Evolutionary conservation across 2,888 invertebrate species (phyloP).

Genomic region (Notocelia uddmanniana): DNA sequence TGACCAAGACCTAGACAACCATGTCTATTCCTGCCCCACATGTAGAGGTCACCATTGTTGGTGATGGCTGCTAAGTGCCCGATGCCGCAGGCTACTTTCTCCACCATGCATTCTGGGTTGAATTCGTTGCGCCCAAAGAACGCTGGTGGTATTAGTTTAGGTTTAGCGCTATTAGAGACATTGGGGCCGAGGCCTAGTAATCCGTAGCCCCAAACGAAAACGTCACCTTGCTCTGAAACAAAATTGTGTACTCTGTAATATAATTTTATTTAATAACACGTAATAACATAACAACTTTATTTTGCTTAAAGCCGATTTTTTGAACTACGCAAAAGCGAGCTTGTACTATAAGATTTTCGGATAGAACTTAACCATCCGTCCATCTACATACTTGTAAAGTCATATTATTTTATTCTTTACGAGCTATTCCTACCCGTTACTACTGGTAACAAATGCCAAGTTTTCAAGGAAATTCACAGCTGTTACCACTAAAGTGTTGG

Average conservation of each 20-base stretch:
- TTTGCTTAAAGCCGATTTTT: no score
- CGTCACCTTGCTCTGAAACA: conserved; percentile 90
- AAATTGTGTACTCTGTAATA: conserved; percentile 19
- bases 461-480: no score
- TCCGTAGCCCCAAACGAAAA: conserved; percentile 98
- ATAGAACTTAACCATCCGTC: no score
- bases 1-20: conserved; percentile 94
- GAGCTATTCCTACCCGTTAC: no score
- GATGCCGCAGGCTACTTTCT: conserved; percentile 89
- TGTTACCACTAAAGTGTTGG: no score
- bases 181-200: conserved; percentile 95
- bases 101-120: conserved; percentile 88
- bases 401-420: no score
- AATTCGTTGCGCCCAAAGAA: conserved; percentile 95
- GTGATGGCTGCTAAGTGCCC: conserved; percentile 93
- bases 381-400: no score
- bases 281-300: no score
- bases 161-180: conserved; percentile 87
- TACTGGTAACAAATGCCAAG: no score
- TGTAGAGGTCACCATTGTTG: conserved; percentile 93
- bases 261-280: no score
- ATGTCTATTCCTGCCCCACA: conserved; percentile 96
- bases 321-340: no score
- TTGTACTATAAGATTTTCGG: no score
- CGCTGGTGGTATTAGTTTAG: conserved; percentile 90